These are phyloP conservation scores for Nothobranchius kuhntae DNA, from an alignment of 2,113 vertebrate genomes.

Conservation along the genomic window DNA sequence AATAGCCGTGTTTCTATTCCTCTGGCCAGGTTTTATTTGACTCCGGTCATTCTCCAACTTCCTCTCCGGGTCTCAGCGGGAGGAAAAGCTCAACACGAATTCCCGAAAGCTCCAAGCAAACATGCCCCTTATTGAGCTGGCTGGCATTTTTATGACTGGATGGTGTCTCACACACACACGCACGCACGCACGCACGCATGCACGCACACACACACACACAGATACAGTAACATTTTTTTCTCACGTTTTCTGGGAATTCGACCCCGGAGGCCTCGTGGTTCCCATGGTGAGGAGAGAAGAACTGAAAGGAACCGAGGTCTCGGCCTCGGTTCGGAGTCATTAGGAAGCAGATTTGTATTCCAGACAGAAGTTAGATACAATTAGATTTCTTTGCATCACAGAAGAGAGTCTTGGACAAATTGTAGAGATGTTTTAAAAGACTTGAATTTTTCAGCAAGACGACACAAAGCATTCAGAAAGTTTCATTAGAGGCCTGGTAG, in stretches of 20 bases:
- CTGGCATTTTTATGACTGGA: conserved; percentile 68
- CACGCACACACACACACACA: conserved; percentile 52
- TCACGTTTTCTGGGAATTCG: conserved; percentile 24
- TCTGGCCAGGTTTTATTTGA: conserved; percentile 26
- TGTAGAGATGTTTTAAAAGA: too few relatives aligned
- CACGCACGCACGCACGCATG: not conserved
- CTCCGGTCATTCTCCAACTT: conserved; percentile 42
- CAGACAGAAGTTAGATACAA: conserved; percentile 41
- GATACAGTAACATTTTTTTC: conserved; percentile 45
- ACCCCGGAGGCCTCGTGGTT: conserved; percentile 47
- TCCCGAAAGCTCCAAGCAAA: conserved; percentile 53
- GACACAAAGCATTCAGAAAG: too few relatives aligned
- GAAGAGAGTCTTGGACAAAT: too few relatives aligned
- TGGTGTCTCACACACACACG: conserved; percentile 15
- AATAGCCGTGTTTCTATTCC: conserved; percentile 4
- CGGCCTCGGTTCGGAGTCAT: conserved; percentile 14
- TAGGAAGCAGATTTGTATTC: conserved; percentile 59
- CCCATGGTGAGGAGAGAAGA: conserved; percentile 51
- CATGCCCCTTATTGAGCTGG: conserved; percentile 43
- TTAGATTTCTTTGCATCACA: conserved; percentile 30
- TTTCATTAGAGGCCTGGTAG: too few relatives aligned
- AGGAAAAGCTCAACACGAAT: conserved; percentile 44
- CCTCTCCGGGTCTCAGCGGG: conserved; percentile 42
- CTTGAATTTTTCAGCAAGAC: too few relatives aligned
- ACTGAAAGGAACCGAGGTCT: conserved; percentile 30